These are phyloP conservation scores for Butorides virescens DNA, from an alignment of 2,113 vertebrate genomes.

Conservation along the genomic window DNA sequence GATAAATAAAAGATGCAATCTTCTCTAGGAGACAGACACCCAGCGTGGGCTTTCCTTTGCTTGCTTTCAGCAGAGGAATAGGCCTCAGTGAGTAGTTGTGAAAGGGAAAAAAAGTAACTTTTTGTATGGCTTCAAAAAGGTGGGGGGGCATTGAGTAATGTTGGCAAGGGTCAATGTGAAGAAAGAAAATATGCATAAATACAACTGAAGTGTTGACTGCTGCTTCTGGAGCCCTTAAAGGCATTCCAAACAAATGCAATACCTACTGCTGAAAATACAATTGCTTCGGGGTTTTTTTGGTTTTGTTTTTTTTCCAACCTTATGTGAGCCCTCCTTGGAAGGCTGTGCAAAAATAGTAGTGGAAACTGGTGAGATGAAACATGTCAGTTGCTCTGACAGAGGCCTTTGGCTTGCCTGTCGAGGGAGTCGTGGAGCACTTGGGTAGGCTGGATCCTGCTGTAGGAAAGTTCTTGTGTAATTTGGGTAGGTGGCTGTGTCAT, in stretches of 20 bases:
- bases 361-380: neutral
- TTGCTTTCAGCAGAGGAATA: slow-evolving; percentile 74
- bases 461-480: slow-evolving; percentile 2
- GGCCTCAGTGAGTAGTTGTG: slow-evolving; percentile 71
- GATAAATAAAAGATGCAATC: slow-evolving; percentile 99
- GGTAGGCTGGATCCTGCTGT: neutral
- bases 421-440: neutral
- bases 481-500: neutral
- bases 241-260: slow-evolving; percentile 18
- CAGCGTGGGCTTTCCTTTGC: slow-evolving; percentile 77
- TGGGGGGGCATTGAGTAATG: slow-evolving; percentile 8
- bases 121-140: slow-evolving; percentile 11
- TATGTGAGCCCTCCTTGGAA: neutral
- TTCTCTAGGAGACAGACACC: slow-evolving; percentile 81
- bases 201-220: slow-evolving; percentile 28
- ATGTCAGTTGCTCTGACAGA: neutral
- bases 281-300: neutral
- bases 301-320: neutral
- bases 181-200: slow-evolving; percentile 32
- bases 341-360: neutral
- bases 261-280: slow-evolving; percentile 29
- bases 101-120: slow-evolving; percentile 66
- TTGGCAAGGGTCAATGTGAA: slow-evolving; percentile 44
- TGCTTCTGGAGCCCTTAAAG: slow-evolving; percentile 33
- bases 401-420: neutral